Conservation (phyloP, 1,140 invertebrate genomes). For the Magallana gigas region DNA sequence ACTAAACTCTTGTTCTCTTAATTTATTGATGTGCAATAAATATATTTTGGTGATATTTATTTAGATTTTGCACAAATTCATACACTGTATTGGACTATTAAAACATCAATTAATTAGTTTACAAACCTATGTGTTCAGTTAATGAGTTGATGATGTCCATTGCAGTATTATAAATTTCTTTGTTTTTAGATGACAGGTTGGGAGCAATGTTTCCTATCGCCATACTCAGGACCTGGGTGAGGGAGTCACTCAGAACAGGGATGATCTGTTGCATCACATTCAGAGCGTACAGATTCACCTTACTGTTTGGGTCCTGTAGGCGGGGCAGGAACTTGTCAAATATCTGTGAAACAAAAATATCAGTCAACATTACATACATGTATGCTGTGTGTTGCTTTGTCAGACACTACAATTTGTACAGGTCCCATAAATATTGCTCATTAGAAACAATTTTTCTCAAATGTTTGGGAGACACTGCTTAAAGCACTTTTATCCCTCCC, state of each 20-base stretch:
- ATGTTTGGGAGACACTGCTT: no score
- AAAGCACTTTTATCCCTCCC: no score
- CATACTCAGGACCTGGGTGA: conserved; percentile 72
- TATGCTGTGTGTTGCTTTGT: no score
- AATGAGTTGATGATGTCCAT: conserved; percentile 74
- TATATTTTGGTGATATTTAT: no score
- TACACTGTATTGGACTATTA: no score
- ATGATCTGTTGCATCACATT: conserved; percentile 76
- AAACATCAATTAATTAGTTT: not conserved
- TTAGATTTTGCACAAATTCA: no score
- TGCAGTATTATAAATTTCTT: conserved; percentile 75
- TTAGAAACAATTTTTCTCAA: no score
- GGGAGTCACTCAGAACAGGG: conserved; percentile 69
- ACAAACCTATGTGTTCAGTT: conserved; percentile 76
- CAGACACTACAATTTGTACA: no score
- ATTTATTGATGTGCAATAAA: no score
- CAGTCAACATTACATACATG: no score
- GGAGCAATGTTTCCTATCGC: conserved; percentile 73
- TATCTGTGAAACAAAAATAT: conserved; percentile 71
- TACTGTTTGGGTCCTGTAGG: conserved; percentile 78
- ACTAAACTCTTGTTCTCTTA: no score
- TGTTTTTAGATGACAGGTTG: conserved; percentile 79
- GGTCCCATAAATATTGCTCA: no score
- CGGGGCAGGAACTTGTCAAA: conserved; percentile 78
- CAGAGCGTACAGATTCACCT: conserved; percentile 78